A percentile compares a stretch with the other conserved stretches of the same genome.
phyloP scores from a whole-genome alignment of 2,888 invertebrate species.

The Lycaena phlaeas region DNA sequence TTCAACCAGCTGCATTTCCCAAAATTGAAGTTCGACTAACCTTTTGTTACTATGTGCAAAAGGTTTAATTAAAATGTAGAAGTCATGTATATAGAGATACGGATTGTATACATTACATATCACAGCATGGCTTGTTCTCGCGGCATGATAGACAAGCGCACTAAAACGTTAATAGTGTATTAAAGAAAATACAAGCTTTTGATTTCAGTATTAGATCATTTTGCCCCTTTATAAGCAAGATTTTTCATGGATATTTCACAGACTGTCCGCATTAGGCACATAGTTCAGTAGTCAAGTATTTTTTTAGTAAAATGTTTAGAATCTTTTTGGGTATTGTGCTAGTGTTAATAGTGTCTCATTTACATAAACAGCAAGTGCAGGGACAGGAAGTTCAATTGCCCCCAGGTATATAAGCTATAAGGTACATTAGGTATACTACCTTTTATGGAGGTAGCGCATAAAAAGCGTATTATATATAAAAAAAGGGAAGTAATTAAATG shows the following conservation, averaged over 20 bases:
- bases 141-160: conserved; percentile 24
- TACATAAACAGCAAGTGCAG: conserved; percentile 34
- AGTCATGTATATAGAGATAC: too few species aligned
- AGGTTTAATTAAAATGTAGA: too few species aligned
- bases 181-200: conserved; percentile 17
- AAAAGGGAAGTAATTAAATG: too few species aligned
- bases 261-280: conserved; percentile 6
- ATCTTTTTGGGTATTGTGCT: conserved; percentile 27
- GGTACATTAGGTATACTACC: background rate
- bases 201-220: conserved; percentile 14
- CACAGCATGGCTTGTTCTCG: conserved; percentile 25
- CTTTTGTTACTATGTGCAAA: too few species aligned
- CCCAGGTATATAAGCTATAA: conserved; percentile 35
- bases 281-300: conserved; percentile 7
- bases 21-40: too few species aligned
- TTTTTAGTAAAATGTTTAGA: conserved; percentile 8
- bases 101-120: conserved; percentile 15
- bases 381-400: conserved; percentile 47
- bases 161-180: conserved; percentile 39
- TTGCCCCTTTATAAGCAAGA: conserved; percentile 21
- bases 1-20: too few species aligned
- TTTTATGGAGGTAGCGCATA: too few species aligned
- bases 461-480: too few species aligned
- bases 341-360: conserved; percentile 27
- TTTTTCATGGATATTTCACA: conserved; percentile 10